Evolutionary conservation across 2,888 invertebrate genomes (phyloP).

Genomic region (Myopa tessellatipennis): DNA sequence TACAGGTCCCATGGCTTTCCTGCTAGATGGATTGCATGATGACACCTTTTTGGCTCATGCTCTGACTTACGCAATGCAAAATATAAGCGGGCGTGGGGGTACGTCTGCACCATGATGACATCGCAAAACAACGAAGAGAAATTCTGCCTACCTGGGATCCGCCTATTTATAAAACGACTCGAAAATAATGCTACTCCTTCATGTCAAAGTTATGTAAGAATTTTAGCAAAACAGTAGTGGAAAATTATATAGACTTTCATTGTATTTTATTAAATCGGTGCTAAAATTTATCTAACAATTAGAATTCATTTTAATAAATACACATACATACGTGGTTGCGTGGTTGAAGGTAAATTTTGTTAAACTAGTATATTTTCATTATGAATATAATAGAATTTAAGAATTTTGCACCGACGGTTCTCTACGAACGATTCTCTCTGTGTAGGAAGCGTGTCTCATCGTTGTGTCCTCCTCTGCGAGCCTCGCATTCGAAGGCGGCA

Average conservation of each 20-base stretch:
- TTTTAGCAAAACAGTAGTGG: no score
- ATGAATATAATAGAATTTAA: neutral
- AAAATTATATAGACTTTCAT: constrained; percentile 18
- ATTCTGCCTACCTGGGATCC: no score
- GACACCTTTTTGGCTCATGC: constrained; percentile 89
- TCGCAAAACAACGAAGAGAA: no score
- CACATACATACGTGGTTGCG: neutral
- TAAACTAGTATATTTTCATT: neutral
- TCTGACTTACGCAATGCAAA: constrained; percentile 81
- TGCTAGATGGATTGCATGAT: constrained; percentile 88
- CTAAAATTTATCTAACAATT: constrained; percentile 47
- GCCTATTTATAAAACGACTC: no score
- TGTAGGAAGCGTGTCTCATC: neutral
- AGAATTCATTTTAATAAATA: constrained; percentile 11
- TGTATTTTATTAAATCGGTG: constrained; percentile 44
- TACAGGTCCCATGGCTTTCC: constrained; percentile 85
- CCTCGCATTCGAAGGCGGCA: constrained; percentile 29
- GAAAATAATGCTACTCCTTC: no score
- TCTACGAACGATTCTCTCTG: neutral
- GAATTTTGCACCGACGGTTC: neutral
- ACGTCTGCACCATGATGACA: no score
- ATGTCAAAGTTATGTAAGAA: no score
- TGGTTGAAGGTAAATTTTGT: neutral
- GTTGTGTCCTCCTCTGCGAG: constrained; percentile 4
- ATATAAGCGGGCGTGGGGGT: no score